Conservation (phyloP, 2,113 vertebrate genomes). For the Psephotus haematonotus region DNA sequence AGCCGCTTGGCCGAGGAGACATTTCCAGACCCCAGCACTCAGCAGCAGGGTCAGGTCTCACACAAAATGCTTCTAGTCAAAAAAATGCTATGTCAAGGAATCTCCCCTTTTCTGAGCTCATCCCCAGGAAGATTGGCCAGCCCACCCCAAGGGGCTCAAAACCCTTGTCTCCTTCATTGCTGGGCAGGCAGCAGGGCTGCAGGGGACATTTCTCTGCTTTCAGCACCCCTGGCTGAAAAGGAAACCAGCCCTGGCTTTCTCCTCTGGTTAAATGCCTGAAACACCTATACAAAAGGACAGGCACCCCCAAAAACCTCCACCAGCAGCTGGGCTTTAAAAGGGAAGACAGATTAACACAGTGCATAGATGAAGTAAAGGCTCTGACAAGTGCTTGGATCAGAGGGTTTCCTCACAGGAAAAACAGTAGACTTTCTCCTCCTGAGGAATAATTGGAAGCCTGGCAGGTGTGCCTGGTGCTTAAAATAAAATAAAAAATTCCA, state of each 20-base stretch:
- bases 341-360: conserved; percentile 31
- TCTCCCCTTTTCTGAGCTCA: background rate
- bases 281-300: background rate
- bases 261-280: background rate
- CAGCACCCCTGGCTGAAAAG: background rate
- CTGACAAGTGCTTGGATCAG: conserved; percentile 59
- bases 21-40: background rate
- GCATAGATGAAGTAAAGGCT: conserved; percentile 20
- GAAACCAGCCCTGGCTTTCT: background rate
- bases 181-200: background rate
- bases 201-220: background rate
- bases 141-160: background rate
- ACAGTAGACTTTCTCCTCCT: conserved; percentile 65
- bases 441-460: conserved; percentile 67
- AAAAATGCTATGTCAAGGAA: background rate
- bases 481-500: conserved; percentile 70
- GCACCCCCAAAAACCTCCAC: background rate
- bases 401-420: conserved; percentile 69
- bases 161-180: background rate
- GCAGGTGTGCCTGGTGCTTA: conserved; percentile 67
- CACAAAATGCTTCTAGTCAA: background rate
- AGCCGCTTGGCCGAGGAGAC: background rate
- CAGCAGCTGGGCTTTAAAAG: conserved; percentile 18
- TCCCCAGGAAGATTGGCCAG: background rate
- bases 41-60: background rate